phyloP scores from a whole-genome alignment of 2,888 invertebrate species.

The Mythimna lalbum region DNA sequence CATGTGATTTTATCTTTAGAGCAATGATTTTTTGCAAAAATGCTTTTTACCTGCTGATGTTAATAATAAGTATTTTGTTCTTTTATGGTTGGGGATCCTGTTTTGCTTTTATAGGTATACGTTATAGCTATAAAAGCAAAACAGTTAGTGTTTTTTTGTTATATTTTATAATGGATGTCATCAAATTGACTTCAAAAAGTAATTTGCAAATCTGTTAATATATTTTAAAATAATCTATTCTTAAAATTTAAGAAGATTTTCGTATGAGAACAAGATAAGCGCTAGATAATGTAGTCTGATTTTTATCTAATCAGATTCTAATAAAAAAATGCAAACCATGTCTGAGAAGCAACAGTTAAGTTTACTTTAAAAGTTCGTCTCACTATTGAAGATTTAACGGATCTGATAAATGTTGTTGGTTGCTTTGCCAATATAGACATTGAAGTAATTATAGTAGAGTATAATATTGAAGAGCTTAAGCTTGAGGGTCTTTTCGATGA shows the following conservation, averaged over 20 bases:
- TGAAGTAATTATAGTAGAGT: conserved; percentile 2
- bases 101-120: background rate
- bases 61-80: background rate
- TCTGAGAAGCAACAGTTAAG: conserved; percentile 24
- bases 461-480: conserved; percentile 9
- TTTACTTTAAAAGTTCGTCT: conserved; percentile 35
- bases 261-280: conserved; percentile 17
- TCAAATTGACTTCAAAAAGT: background rate
- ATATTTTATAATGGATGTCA: background rate
- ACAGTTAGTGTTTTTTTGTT: background rate
- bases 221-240: background rate
- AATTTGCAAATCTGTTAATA: background rate
- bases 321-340: conserved; percentile 17
- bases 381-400: conserved; percentile 53
- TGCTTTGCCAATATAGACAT: conserved; percentile 31
- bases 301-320: conserved; percentile 5
- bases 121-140: too few species aligned
- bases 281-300: background rate
- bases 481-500: conserved; percentile 22
- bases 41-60: background rate
- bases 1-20: background rate
- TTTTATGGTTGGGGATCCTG: background rate
- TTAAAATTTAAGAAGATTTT: conserved; percentile 1
- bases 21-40: background rate
- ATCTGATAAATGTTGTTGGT: background rate